A percentile compares a stretch with the other conserved stretches of the same genome.
Evolutionary conservation across 2,888 invertebrate species (phyloP).

Genomic region (Octodonta nipae): DNA sequence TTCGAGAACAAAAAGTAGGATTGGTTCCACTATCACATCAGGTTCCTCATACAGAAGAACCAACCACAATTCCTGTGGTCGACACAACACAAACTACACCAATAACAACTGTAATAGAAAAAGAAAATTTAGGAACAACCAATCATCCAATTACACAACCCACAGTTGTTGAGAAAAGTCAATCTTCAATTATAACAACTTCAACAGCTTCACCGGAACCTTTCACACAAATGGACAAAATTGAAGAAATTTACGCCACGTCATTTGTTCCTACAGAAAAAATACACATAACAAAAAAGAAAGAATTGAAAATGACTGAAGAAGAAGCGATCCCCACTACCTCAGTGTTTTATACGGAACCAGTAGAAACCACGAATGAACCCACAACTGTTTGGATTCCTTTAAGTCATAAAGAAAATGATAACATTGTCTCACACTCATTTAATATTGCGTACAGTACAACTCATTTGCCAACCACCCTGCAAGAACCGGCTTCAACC

Average conservation of each 20-base stretch:
- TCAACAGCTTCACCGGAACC: not conserved
- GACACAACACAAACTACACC: not conserved
- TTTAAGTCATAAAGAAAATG: too few relatives aligned
- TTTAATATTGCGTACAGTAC: too few relatives aligned
- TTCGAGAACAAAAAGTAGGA: too few relatives aligned
- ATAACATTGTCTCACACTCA: too few relatives aligned
- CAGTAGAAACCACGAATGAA: not conserved
- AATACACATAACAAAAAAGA: conserved; percentile 9
- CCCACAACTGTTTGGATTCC: too few relatives aligned
- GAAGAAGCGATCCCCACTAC: not conserved
- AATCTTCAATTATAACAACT: not conserved
- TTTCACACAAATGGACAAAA: not conserved
- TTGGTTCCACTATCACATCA: too few relatives aligned
- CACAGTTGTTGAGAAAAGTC: not conserved
- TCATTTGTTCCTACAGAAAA: conserved; percentile 8
- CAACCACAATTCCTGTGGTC: too few relatives aligned
- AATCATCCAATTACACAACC: conserved; percentile 1
- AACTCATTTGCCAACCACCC: too few relatives aligned
- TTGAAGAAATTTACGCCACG: conserved; percentile 7
- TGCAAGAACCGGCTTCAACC: too few relatives aligned
- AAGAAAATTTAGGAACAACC: not conserved
- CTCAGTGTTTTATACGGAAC: not conserved
- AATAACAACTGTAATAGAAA: not conserved
- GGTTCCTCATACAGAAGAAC: too few relatives aligned
- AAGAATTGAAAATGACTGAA: conserved; percentile 6